These are phyloP conservation scores for Harpalus rubripes DNA, from an alignment of 2,888 invertebrate species.

Conservation along the genomic window DNA sequence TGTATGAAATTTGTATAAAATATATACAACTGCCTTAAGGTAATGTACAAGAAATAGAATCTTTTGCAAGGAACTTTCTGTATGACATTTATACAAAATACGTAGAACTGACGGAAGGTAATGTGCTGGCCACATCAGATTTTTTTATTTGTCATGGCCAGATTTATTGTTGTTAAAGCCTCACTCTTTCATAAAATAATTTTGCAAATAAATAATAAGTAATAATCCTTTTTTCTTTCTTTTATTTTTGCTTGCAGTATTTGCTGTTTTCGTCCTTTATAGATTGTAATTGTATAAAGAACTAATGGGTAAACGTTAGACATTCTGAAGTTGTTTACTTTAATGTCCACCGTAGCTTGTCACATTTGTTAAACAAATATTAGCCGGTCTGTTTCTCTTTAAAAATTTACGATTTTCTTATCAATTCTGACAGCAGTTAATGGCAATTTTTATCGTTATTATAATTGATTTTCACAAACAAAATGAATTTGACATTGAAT, in stretches of 20 bases:
- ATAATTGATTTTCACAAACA: conserved; percentile 43
- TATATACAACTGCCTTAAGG: too few species aligned
- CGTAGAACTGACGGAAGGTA: too few species aligned
- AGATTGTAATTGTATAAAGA: background rate
- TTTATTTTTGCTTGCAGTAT: background rate
- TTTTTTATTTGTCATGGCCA: too few species aligned
- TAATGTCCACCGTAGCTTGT: conserved; percentile 33
- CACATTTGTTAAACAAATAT: conserved; percentile 63
- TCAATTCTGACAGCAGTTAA: conserved; percentile 32
- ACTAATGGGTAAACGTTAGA: conserved; percentile 59
- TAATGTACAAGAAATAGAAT: too few species aligned
- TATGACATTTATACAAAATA: too few species aligned
- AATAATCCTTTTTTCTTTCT: background rate
- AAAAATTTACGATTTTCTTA: conserved; percentile 53
- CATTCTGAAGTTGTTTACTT: conserved; percentile 59
- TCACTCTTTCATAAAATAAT: background rate
- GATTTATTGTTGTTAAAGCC: too few species aligned
- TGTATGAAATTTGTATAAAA: too few species aligned
- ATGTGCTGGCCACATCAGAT: too few species aligned
- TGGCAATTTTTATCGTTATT: conserved; percentile 52
- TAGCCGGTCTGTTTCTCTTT: conserved; percentile 57
- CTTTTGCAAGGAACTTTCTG: too few species aligned
- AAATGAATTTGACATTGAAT: conserved; percentile 40
- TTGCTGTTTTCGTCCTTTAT: conserved; percentile 6
- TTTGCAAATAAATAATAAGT: background rate